phyloP scores from a whole-genome alignment of 2,113 vertebrate genomes.

The Phalacrocorax brasilianus region DNA sequence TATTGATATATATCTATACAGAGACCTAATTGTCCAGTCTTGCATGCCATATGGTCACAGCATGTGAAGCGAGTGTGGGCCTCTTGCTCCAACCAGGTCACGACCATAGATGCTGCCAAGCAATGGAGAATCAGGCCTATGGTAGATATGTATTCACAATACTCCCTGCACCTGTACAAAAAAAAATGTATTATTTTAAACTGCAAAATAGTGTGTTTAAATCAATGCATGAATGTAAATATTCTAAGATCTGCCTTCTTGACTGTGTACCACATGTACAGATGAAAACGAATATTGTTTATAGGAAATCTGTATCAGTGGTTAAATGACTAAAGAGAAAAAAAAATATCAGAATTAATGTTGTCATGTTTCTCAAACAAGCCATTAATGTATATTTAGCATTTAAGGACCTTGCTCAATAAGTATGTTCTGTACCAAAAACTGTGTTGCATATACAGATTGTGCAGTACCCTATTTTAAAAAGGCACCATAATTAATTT shows the following conservation, averaged over 20 bases:
- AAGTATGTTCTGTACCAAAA: constrained; percentile 81
- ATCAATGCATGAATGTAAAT: constrained; percentile 93
- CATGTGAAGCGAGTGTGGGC: background rate
- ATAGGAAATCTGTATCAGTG: constrained; percentile 74
- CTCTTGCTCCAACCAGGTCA: constrained; percentile 44
- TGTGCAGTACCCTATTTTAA: constrained; percentile 75
- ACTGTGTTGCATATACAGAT: constrained; percentile 76
- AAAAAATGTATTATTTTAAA: constrained; percentile 70
- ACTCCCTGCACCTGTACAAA: constrained; percentile 76
- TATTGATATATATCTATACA: constrained; percentile 58
- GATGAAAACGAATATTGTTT: constrained; percentile 76
- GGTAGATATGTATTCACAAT: constrained; percentile 76
- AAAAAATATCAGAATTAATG: constrained; percentile 68
- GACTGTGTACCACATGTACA: constrained; percentile 79
- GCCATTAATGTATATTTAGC: constrained; percentile 82
- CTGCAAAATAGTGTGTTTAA: constrained; percentile 72
- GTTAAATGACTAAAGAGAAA: constrained; percentile 78
- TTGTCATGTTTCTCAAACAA: constrained; percentile 83
- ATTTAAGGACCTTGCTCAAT: constrained; percentile 79
- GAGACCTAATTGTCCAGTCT: constrained; percentile 55
- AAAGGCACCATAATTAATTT: constrained; percentile 81
- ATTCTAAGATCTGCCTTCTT: constrained; percentile 86
- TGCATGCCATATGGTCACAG: constrained; percentile 47
- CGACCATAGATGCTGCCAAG: constrained; percentile 68
- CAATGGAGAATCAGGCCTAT: constrained; percentile 64